phyloP scores from a whole-genome alignment of 2,113 vertebrate species.

The Zapornia atra region DNA sequence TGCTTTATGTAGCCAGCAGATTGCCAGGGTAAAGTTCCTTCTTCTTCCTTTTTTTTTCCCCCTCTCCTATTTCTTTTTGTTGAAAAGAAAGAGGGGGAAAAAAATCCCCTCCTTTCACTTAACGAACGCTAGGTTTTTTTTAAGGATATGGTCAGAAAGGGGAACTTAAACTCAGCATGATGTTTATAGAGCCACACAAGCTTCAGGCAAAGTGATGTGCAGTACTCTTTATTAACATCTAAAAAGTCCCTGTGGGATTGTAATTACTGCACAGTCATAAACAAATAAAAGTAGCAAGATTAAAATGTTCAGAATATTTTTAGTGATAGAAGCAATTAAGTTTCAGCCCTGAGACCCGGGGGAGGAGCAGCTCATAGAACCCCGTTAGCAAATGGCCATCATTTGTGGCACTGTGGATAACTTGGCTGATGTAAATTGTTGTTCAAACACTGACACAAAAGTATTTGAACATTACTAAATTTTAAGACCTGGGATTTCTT shows the following conservation, averaged over 20 bases:
- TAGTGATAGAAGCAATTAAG: not conserved
- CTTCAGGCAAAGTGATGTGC: slow-evolving; percentile 47
- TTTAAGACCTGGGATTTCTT: not conserved
- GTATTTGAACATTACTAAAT: not conserved
- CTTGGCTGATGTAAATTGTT: not conserved
- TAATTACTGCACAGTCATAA: slow-evolving; percentile 49
- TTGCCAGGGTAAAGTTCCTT: slow-evolving; percentile 63
- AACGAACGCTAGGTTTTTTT: slow-evolving; percentile 43
- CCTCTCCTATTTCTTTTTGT: slow-evolving; percentile 7
- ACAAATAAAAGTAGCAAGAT: slow-evolving; percentile 46
- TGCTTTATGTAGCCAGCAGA: slow-evolving; percentile 70
- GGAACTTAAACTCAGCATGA: slow-evolving; percentile 56
- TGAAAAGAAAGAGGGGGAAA: not conserved
- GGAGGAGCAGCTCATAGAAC: not conserved
- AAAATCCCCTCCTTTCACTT: slow-evolving; percentile 33
- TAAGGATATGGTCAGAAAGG: slow-evolving; percentile 45
- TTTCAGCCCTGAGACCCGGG: slow-evolving; percentile 5
- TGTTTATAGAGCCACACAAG: slow-evolving; percentile 63
- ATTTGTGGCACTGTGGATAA: not conserved
- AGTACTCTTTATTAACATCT: slow-evolving; percentile 13
- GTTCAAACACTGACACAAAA: not conserved
- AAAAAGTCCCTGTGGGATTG: slow-evolving; percentile 4
- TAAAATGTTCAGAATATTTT: slow-evolving; percentile 41
- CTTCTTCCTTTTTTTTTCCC: not conserved
- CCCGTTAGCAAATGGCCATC: not conserved